Base-by-base conservation (phyloP, 2,113 vertebrate genomes). In the Oplegnathus fasciatus region DNA sequence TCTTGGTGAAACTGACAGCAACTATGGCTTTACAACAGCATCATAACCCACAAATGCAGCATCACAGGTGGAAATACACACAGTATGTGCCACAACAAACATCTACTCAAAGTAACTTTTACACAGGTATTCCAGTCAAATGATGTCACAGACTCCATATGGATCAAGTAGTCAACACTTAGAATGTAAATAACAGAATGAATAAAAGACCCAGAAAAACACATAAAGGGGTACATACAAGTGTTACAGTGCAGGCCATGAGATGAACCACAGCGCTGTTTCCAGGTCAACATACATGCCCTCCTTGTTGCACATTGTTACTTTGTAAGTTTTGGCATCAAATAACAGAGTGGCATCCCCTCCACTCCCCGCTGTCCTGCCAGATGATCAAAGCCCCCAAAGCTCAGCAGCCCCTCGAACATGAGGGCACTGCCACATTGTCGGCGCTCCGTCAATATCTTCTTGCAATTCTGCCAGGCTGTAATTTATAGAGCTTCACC, bases 301-400 rank as follows among this genome's bases (percentile, higher is more conserved):
- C 44, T 80, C 15, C 61, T 17, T 61, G 22, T 74, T 46, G 37
- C 58, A 71, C 52, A 15, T 30, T 64, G 32, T 42, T 67, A 68
- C 71, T 88, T 81, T 87, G 83, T 62, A 87, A 84, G 85, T 85
- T 86, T 79, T 86, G 92, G 91, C 91, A 85, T 80, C 40, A 26
- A 57, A 9, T 72, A 65, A 65, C 78, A 62, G n/a, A 32, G n/a
- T 50, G 70, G 20, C 46, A 79, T 61, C 62, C n/a, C 24, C 52
- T 64, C 44, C 70, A 4, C 75, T 72, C 72, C 81, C 64, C 34
- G 50, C 52, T 1, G n/a, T 68, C 83, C 74, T 75, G 83, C 85
- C 90, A 92, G 85, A 89, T 90, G 91, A 93, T 90, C 90, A 87
- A 80, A 88, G 76, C 84, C 54, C 34, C 54, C 40, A 73, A 75